Base-by-base conservation (phyloP, 1,140 invertebrate genomes). In the Ditylenchus dipsaci region DNA sequence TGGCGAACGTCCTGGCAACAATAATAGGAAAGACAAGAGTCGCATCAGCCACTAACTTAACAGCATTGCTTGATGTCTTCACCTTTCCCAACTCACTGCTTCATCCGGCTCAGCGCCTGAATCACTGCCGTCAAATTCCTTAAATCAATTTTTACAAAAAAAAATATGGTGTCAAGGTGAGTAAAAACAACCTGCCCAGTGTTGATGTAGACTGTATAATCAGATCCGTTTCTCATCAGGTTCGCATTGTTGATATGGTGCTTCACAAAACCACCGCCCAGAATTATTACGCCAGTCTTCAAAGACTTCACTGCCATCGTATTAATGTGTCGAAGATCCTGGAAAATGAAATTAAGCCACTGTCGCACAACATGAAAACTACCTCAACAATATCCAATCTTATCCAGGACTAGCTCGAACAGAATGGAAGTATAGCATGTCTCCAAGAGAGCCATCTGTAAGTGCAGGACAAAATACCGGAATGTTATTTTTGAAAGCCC, bases 401-500 rank as follows among this genome's bases (percentile, higher is more conserved):
- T 17, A 99, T 86, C 94, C 95, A 49, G 93, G 91, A 80, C 90
- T 90, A 82, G 91, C 91, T 80, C 88, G 90, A 80, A 90, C 95
- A 0, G 93, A 94, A 86, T 98, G 95, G 76, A 99, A 97, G 84
- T 94, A 98, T 87, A 99, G 91, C 95, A 99, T 98, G 84, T 99
- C 96, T 1, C 95, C 96, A 19, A 99, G 85, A 78, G 92, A 95
- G 3, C 96, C 96, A 88, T 99, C 96, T 0, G 95, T 99, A 63
- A 99, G 84, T 0, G 95, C 95, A 0, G 96, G 96, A 87, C 93
- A 92, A 83, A 94, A 99, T 0, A 99, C 90, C 7, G 96, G 96
- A 84, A 99, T 99, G 78, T 94, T 89, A 86, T 99, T 97, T 82
- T 90, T 91, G 71, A 91, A 90, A 30, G 94, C 92, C 96, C 96